Conservation (phyloP, 2,113 vertebrate genomes). For the Ondatra zibethicus region DNA sequence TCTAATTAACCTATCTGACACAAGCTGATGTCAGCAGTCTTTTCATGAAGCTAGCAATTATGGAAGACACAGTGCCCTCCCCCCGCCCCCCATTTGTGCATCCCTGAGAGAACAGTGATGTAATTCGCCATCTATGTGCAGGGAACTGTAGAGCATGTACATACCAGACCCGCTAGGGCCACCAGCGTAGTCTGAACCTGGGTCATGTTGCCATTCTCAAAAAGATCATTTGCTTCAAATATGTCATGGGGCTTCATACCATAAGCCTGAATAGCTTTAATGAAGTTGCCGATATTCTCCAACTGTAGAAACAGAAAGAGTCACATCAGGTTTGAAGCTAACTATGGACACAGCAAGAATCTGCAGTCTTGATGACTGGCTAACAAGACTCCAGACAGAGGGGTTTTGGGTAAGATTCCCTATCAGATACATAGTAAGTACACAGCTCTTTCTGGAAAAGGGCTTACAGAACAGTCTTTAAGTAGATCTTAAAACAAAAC, state of each 20-base stretch:
- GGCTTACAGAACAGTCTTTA: background rate
- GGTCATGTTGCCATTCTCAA: slow-evolving; percentile 98
- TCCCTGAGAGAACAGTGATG: background rate
- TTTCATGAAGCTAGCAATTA: slow-evolving; percentile 15
- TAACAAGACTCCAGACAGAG: background rate
- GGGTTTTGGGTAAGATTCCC: background rate
- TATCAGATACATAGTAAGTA: background rate
- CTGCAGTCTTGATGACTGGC: background rate
- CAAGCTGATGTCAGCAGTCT: background rate
- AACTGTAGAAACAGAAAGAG: slow-evolving; percentile 86
- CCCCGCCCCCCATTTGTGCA: background rate
- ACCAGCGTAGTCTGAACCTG: slow-evolving; percentile 97
- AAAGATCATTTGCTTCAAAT: slow-evolving; percentile 99
- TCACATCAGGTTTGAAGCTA: background rate
- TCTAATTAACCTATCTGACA: background rate
- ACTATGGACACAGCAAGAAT: background rate
- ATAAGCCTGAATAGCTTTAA: slow-evolving; percentile 96
- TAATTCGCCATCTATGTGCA: background rate
- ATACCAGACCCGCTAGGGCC: slow-evolving; percentile 95
- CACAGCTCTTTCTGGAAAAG: background rate
- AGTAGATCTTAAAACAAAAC: background rate
- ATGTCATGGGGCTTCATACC: slow-evolving; percentile 97
- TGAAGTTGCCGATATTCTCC: slow-evolving; percentile 98
- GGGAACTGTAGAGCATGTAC: slow-evolving; percentile 73
- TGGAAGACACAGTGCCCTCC: background rate